A percentile compares a stretch with the other conserved stretches of the same genome.
These are phyloP conservation scores for Muricea muricata DNA, from an alignment of 92 coral and sea anemone species.

Conservation along the genomic window DNA sequence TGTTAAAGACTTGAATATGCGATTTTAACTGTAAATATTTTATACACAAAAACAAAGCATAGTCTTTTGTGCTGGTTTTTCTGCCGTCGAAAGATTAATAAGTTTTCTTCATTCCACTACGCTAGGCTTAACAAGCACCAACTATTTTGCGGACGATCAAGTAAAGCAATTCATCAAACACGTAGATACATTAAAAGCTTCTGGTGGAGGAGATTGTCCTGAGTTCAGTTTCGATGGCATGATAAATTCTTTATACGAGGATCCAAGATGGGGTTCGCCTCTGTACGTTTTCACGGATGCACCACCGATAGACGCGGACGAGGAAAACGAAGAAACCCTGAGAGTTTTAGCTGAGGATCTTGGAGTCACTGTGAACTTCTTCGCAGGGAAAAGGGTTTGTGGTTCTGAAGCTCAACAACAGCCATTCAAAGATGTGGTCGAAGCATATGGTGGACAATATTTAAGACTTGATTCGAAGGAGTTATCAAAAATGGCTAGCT, in stretches of 20 bases:
- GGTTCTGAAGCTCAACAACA: not conserved
- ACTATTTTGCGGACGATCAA: conserved; percentile 40
- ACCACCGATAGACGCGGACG: conserved; percentile 75
- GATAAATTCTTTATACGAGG: conserved; percentile 59
- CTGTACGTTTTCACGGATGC: conserved; percentile 94
- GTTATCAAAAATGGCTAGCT: conserved; percentile 53
- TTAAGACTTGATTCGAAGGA: conserved; percentile 59
- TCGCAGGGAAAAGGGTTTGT: conserved; percentile 17
- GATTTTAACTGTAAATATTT: too few relatives aligned
- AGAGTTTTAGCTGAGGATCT: not conserved
- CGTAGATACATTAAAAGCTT: conserved; percentile 55
- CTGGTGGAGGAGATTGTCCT: conserved; percentile 81
- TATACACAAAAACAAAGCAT: too few relatives aligned
- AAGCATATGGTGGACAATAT: conserved; percentile 74
- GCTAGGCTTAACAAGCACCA: conserved; percentile 17
- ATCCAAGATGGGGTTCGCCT: conserved; percentile 73
- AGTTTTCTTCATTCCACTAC: too few relatives aligned
- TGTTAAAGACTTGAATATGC: too few relatives aligned
- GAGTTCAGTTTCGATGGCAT: conserved; percentile 73
- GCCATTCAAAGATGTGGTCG: conserved; percentile 70
- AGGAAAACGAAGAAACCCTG: conserved; percentile 25
- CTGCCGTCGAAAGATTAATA: too few relatives aligned
- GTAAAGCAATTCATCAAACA: conserved; percentile 64
- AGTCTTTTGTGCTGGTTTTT: too few relatives aligned
- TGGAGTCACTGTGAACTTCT: conserved; percentile 79